Conservation (phyloP, 2,888 invertebrate genomes). For the Glomeris marginata region DNA sequence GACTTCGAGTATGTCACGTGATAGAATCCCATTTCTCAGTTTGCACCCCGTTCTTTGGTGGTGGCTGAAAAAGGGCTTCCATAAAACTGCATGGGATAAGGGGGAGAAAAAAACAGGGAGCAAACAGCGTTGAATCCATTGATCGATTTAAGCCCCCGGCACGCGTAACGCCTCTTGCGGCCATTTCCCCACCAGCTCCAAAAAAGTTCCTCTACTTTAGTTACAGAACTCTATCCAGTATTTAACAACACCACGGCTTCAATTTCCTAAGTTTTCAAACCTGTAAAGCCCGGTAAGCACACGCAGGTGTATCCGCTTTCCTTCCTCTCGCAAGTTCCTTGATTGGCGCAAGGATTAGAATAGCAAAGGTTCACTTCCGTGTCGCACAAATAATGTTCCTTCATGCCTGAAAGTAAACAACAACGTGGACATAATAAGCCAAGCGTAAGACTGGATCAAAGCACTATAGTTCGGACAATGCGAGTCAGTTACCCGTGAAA, state of each 20-base stretch:
- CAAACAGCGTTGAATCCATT: background rate
- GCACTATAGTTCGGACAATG: background rate
- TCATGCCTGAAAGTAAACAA: slow-evolving; percentile 43
- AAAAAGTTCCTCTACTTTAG: slow-evolving; percentile 2
- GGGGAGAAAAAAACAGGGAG: too few relatives aligned
- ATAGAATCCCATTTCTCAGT: too few relatives aligned
- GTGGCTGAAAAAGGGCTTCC: background rate
- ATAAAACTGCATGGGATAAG: background rate
- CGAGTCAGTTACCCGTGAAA: slow-evolving; percentile 50
- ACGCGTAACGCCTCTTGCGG: too few relatives aligned
- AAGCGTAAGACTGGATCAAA: background rate
- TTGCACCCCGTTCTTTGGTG: too few relatives aligned
- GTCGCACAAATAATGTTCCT: slow-evolving; percentile 83
- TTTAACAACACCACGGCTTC: too few relatives aligned
- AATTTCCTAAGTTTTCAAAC: slow-evolving; percentile 34
- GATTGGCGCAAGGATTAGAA: slow-evolving; percentile 80
- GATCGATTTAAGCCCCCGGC: background rate
- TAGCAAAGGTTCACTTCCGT: slow-evolving; percentile 94
- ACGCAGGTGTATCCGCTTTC: slow-evolving; percentile 88
- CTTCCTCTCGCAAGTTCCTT: slow-evolving; percentile 64
- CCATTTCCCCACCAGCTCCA: background rate
- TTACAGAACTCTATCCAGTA: too few relatives aligned
- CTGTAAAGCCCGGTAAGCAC: slow-evolving; percentile 61
- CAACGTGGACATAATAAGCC: background rate
- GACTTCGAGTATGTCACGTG: too few relatives aligned